These are phyloP conservation scores for Euphysa ruthae DNA, from an alignment of 30 jellyfish, hydroid and myxozoan genomes.

Conservation along the genomic window DNA sequence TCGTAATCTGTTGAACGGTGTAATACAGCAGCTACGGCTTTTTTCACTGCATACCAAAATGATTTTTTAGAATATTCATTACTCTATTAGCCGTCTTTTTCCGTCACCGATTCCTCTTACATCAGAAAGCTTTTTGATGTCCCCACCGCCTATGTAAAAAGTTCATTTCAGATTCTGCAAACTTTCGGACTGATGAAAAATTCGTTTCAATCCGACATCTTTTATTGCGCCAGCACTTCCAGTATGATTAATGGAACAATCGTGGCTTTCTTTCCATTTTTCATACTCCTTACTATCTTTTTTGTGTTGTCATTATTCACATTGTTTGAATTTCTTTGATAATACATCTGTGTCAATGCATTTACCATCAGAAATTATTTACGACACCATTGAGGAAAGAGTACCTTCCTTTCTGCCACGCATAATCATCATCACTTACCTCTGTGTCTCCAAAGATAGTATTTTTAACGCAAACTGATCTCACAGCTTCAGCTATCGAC, in stretches of 20 bases:
- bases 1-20: no score
- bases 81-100: no score
- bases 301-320: background rate
- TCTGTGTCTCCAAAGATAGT: conserved; percentile 1
- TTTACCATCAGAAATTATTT: background rate
- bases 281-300: conserved; percentile 6
- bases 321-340: conserved; percentile 11
- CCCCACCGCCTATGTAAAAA: conserved; percentile 40
- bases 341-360: conserved; percentile 23
- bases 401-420: conserved; percentile 25
- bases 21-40: no score
- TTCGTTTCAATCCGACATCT: conserved; percentile 17
- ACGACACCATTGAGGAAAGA: background rate
- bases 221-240: conserved; percentile 43
- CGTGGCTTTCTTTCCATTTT: conserved; percentile 26
- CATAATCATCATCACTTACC: conserved; percentile 16
- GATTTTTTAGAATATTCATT: no score
- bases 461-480: background rate
- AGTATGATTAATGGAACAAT: conserved; percentile 22
- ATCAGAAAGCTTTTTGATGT: no score
- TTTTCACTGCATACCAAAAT: no score
- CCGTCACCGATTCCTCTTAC: no score
- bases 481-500: conserved; percentile 35
- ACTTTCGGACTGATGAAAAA: conserved; percentile 13
- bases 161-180: conserved; percentile 17